phyloP scores from a whole-genome alignment of 30 jellyfish, hydroid and myxozoan species.

The Aurelia sp. region DNA sequence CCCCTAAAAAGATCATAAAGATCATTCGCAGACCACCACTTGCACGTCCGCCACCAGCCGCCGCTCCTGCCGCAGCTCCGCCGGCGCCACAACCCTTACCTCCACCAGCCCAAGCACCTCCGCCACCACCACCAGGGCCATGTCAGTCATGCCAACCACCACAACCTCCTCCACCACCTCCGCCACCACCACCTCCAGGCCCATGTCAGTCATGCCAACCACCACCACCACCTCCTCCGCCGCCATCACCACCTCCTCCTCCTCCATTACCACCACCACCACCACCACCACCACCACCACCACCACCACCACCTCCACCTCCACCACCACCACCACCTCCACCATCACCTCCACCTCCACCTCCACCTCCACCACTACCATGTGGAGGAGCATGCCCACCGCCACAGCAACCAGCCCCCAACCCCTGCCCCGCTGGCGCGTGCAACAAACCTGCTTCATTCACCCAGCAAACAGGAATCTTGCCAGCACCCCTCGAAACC shows the following conservation, averaged over 20 bases:
- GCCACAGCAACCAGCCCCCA: background rate
- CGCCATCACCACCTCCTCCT: constrained; percentile 39
- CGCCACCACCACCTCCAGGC: constrained; percentile 31
- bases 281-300: constrained; percentile 45
- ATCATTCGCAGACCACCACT: constrained; percentile 28
- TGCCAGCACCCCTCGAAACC: constrained; percentile 3
- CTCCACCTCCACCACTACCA: background rate
- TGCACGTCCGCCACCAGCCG: constrained; percentile 29
- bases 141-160: constrained; percentile 52
- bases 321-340: constrained; percentile 45
- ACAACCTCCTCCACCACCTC: constrained; percentile 42
- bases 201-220: constrained; percentile 29
- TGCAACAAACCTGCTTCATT: background rate
- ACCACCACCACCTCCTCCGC: constrained; percentile 79
- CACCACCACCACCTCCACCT: constrained; percentile 22
- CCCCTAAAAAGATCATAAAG: background rate
- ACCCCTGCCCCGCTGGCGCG: background rate
- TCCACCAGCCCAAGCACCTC: constrained; percentile 36
- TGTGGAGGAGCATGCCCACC: background rate
- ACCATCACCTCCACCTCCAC: constrained; percentile 34
- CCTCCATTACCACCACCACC: constrained; percentile 29
- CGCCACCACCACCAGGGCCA: constrained; percentile 39
- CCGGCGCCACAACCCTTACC: constrained; percentile 16
- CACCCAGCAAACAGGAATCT: background rate
- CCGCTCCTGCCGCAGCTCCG: constrained; percentile 33